phyloP scores from a whole-genome alignment of 1,140 invertebrate species.

The Listronotus bonariensis region DNA sequence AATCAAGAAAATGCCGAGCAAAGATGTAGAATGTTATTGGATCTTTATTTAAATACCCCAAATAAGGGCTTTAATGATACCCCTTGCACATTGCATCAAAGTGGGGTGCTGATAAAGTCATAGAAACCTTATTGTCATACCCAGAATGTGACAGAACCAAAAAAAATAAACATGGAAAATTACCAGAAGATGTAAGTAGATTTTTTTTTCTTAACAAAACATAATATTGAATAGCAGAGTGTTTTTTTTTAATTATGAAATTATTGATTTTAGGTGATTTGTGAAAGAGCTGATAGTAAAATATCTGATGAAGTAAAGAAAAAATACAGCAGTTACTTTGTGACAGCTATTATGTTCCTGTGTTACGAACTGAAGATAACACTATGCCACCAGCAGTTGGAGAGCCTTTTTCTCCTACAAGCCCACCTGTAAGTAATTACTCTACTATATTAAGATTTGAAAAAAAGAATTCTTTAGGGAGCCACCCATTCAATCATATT shows the following conservation, averaged over 20 bases:
- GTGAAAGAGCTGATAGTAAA: conserved; percentile 57
- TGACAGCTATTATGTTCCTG: conserved; percentile 83
- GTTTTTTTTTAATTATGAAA: too few species aligned
- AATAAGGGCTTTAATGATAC: conserved; percentile 90
- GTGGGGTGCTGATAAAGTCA: conserved; percentile 77
- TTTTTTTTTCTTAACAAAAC: too few species aligned
- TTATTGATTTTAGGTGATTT: conserved; percentile 64
- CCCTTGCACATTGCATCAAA: conserved; percentile 91
- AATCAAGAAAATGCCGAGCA: conserved; percentile 53
- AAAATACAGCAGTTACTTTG: conserved; percentile 67
- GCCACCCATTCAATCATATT: too few species aligned
- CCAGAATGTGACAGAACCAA: conserved; percentile 73
- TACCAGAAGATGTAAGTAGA: conserved; percentile 73
- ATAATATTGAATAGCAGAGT: too few species aligned
- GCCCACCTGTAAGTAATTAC: conserved; percentile 64
- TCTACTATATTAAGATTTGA: too few species aligned
- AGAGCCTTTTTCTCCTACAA: conserved; percentile 70
- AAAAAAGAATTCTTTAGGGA: too few species aligned
- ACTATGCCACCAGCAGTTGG: conserved; percentile 73
- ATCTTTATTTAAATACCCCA: conserved; percentile 92
- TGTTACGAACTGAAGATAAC: conserved; percentile 75
- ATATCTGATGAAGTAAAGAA: conserved; percentile 54
- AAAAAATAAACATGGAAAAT: conserved; percentile 76
- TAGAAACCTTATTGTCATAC: conserved; percentile 78
- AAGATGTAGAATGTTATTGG: conserved; percentile 73